These are phyloP conservation scores for roundworm (Caenorhabditis elegans) DNA, from an alignment of 1,140 invertebrate species.

Conservation along the genomic window WBcel235 BX284606.5:11033001-11033500, in stretches of 20 bases:
- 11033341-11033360: neutral
- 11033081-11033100: conserved; percentile 17
- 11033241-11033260: neutral
- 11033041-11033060: conserved; percentile 27
- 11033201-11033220: neutral
- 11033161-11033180: neutral
- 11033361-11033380: neutral
- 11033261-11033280: neutral
- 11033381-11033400: neutral
- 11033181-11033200: neutral
- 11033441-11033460: neutral
- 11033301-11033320: neutral
- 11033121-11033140: conserved; percentile 2
- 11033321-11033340: neutral
- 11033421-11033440: neutral
- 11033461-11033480: neutral
- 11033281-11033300: no score
- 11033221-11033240: neutral
- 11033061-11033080: conserved; percentile 30
- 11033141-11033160: conserved; percentile 12
- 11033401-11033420: neutral
- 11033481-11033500: neutral
- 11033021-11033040: neutral
- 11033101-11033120: conserved; percentile 19
- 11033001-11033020: neutral